Evolutionary conservation across 2,113 vertebrate species (phyloP).

Genomic region (Morone chrysops): DNA sequence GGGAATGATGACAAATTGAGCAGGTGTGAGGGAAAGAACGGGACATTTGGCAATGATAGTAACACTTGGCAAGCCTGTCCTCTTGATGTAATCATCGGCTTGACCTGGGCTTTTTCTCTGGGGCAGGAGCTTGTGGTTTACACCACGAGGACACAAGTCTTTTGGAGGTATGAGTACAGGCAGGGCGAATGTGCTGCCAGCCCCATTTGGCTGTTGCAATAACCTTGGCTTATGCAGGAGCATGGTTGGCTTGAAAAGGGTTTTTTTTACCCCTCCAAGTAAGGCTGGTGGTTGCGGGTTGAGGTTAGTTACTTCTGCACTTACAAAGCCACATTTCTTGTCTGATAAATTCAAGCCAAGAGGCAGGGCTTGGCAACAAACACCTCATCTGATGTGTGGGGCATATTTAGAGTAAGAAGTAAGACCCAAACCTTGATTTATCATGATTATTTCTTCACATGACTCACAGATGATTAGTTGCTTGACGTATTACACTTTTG

Average conservation of each 20-base stretch:
- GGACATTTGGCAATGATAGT: slow-evolving; percentile 47
- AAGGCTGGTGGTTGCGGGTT: neutral
- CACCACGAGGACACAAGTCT: slow-evolving; percentile 34
- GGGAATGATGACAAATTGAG: slow-evolving; percentile 46
- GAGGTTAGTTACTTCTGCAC: neutral
- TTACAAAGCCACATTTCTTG: neutral
- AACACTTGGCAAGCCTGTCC: slow-evolving; percentile 52
- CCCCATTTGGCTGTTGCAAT: slow-evolving; percentile 30
- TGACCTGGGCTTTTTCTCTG: slow-evolving; percentile 40
- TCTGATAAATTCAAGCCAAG: neutral
- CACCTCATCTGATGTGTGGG: slow-evolving; percentile 11
- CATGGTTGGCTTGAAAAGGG: neutral
- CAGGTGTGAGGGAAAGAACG: slow-evolving; percentile 42
- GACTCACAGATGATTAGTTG: slow-evolving; percentile 29
- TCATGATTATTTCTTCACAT: slow-evolving; percentile 32
- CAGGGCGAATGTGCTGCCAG: slow-evolving; percentile 36
- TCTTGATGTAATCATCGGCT: slow-evolving; percentile 44
- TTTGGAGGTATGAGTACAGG: slow-evolving; percentile 7
- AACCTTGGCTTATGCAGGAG: slow-evolving; percentile 55
- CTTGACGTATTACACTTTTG: slow-evolving; percentile 3
- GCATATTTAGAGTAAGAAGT: neutral
- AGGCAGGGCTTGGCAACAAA: neutral
- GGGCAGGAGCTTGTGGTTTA: slow-evolving; percentile 40
- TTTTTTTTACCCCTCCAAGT: neutral
- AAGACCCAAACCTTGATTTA: slow-evolving; percentile 21